Base-by-base conservation (phyloP, 2,797 vertebrate genomes). In the Scleropages formosus region DNA sequence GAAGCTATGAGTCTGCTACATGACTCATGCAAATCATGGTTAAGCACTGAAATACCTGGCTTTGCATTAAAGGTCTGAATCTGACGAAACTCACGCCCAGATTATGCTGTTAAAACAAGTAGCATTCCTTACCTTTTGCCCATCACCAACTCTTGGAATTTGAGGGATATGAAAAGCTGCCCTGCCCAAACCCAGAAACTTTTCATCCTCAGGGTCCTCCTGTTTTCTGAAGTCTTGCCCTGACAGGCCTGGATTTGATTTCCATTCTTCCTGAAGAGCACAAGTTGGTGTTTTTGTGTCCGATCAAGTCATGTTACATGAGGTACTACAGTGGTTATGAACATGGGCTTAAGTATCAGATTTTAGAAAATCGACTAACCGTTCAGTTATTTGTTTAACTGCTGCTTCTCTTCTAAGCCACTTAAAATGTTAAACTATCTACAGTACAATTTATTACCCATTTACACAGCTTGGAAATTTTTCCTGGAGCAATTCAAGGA, bases 31-130 rank as follows among this genome's bases (percentile, higher is more conserved):
- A 46, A 56, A 31, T 68, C 51, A 15, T 16, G 16, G 24, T 31
- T 27, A 71, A 71, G 51, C 69, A 71, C 22, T 58, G 24, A 58
- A 13, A 71, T 58, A 71, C 49, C 51, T 71, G 24, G 49, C 69
- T 27, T 56, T 56, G 53, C 11, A 12, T 56, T 56, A 12, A 56
- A 56, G 12, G 18, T 18, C 53, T 12, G 18, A 56, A 12, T 18
- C 2, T 56, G 53, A 56, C 9, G 11, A 58, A 71, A 71, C 24
- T 58, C 68, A 71, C 51, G 71, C 68, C 53, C 13, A 22, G 53
- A 24, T 56, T 31, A 56, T n/a, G 71, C 71, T 71, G 69, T 71
- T 71, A 58, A 71, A 71, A 71, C 51, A 58, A 26, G 69, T 69
- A 58, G 24, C 69, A 56, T 56, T 71, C 69, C 51, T 69, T 51